A percentile compares a stretch with the other conserved stretches of the same genome.
These are phyloP conservation scores for Hirtodrosophila duncani DNA, from an alignment of 2,888 invertebrate species.

Conservation along the genomic window DNA sequence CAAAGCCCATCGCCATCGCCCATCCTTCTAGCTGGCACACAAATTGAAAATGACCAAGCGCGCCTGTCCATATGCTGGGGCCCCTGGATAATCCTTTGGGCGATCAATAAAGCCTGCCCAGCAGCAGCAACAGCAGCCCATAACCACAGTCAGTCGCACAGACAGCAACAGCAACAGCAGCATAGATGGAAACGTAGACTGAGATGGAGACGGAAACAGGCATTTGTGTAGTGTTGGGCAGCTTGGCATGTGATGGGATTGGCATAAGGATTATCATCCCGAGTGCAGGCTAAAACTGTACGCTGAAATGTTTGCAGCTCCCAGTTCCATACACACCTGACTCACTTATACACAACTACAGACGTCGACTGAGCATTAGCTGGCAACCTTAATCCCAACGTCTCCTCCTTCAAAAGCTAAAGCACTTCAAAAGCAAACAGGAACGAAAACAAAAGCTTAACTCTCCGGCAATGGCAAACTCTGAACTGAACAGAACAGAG, in stretches of 20 bases:
- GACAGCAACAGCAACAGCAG: no score
- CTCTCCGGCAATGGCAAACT: slow-evolving; percentile 22
- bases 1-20: slow-evolving; percentile 23
- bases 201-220: neutral
- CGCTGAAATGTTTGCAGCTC: slow-evolving; percentile 34
- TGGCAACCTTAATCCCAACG: slow-evolving; percentile 65
- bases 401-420: slow-evolving; percentile 39
- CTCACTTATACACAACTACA: slow-evolving; percentile 24
- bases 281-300: slow-evolving; percentile 30
- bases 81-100: slow-evolving; percentile 62
- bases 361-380: slow-evolving; percentile 49
- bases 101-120: slow-evolving; percentile 62
- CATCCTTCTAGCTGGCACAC: slow-evolving; percentile 24
- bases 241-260: slow-evolving; percentile 57
- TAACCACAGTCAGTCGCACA: slow-evolving; percentile 23
- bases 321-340: slow-evolving; percentile 50
- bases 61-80: slow-evolving; percentile 60
- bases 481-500: no score
- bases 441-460: slow-evolving; percentile 71
- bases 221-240: no score
- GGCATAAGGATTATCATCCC: slow-evolving; percentile 65
- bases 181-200: slow-evolving; percentile 14
- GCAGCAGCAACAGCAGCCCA: slow-evolving; percentile 10
- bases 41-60: slow-evolving; percentile 66
- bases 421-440: slow-evolving; percentile 62